Conservation (phyloP, 92 coral and sea anemone species). For the Paramuricea clavata region DNA sequence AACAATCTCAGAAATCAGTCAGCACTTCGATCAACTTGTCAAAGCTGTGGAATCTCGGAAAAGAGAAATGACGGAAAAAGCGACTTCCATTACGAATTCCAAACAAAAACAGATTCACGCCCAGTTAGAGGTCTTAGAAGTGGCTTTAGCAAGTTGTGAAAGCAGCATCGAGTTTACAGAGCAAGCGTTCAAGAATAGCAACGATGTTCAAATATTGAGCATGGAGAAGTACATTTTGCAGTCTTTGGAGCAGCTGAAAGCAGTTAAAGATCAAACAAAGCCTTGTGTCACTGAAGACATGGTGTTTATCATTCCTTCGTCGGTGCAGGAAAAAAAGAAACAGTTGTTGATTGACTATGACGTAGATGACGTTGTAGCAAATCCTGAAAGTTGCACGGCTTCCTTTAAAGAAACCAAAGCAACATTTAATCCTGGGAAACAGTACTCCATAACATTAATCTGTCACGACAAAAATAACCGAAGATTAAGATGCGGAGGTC, state of each 20-base stretch:
- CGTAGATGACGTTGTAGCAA: conserved; percentile 15
- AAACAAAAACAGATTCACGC: conserved; percentile 53
- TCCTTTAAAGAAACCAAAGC: neutral
- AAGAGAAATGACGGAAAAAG: conserved; percentile 29
- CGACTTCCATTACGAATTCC: neutral
- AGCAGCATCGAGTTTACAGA: conserved; percentile 68
- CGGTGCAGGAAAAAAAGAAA: neutral
- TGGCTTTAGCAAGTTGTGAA: conserved; percentile 47
- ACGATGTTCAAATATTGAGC: conserved; percentile 59
- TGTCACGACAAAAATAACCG: conserved; percentile 6
- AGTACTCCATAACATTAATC: conserved; percentile 5
- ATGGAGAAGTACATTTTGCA: conserved; percentile 54
- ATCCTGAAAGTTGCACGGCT: neutral
- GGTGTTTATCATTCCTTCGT: conserved; percentile 13
- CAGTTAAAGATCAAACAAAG: conserved; percentile 29
- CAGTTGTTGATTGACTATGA: neutral
- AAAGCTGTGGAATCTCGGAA: conserved; percentile 42
- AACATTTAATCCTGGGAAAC: neutral
- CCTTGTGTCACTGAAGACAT: conserved; percentile 51
- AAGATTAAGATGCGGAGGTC: conserved; percentile 20
- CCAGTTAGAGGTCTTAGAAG: conserved; percentile 55
- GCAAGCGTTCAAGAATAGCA: conserved; percentile 43
- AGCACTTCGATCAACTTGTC: conserved; percentile 43
- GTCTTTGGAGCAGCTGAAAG: conserved; percentile 55
- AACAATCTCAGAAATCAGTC: conserved; percentile 51